Percentiles rank a stretch among this genome's conserved stretches.
These are phyloP conservation scores for Aphelenchoides fujianensis DNA, from an alignment of 1,140 invertebrate species.

Conservation along the genomic window DNA sequence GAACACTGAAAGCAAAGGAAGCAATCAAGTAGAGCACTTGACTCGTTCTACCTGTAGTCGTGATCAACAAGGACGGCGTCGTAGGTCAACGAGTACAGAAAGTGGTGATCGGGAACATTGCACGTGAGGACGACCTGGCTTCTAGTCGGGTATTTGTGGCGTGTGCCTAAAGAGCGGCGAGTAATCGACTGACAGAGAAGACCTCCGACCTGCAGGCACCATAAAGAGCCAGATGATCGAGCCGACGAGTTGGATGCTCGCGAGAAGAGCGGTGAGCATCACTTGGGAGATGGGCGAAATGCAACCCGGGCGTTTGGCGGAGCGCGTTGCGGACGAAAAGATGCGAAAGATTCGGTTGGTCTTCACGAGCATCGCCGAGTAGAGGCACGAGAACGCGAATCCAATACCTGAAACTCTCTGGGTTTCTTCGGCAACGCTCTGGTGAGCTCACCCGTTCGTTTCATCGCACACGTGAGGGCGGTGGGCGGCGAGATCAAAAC, in stretches of 20 bases:
- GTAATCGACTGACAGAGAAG: neutral
- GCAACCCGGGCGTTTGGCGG: slow-evolving; percentile 71
- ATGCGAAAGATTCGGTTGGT: slow-evolving; percentile 76
- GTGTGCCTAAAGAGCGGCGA: slow-evolving; percentile 40
- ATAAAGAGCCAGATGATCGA: slow-evolving; percentile 70
- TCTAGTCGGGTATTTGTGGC: slow-evolving; percentile 64
- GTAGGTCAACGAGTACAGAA: slow-evolving; percentile 73
- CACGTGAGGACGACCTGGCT: slow-evolving; percentile 69
- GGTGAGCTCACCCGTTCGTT: slow-evolving; percentile 69
- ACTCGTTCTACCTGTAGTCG: no score
- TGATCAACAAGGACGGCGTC: slow-evolving; percentile 74
- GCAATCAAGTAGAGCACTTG: no score
- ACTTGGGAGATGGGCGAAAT: slow-evolving; percentile 76
- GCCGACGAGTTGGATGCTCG: slow-evolving; percentile 69
- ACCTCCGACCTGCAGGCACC: slow-evolving; percentile 68
- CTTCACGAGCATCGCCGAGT: slow-evolving; percentile 74
- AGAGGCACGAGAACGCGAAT: slow-evolving; percentile 72
- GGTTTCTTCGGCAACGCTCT: neutral
- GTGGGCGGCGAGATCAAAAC: slow-evolving; percentile 69
- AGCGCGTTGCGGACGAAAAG: slow-evolving; percentile 69
- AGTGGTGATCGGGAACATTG: slow-evolving; percentile 71
- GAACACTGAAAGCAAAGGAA: slow-evolving; percentile 73
- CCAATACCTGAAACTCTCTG: slow-evolving; percentile 65
- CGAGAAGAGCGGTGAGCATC: slow-evolving; percentile 68
- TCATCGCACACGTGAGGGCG: slow-evolving; percentile 68